A percentile compares a stretch with the other conserved stretches of the same genome.
Evolutionary conservation across 2,888 invertebrate genomes (phyloP).

Genomic region (Torymus tubicola): DNA sequence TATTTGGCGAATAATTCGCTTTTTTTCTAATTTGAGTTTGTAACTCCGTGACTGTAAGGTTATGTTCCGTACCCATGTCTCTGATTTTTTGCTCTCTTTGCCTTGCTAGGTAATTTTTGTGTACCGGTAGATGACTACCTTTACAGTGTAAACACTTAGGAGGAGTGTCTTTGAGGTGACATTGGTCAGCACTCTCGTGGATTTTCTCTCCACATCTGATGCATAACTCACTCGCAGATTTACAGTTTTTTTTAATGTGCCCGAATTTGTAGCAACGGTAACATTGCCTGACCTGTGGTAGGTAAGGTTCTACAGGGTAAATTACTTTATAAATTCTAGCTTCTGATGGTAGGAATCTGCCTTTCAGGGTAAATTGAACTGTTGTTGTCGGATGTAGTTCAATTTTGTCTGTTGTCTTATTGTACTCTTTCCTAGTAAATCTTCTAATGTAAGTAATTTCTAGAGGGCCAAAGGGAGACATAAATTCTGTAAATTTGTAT

Average conservation of each 20-base stretch:
- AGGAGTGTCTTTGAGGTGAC: rapidly evolving
- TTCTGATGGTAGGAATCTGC: neutral
- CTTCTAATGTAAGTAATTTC: too few species aligned
- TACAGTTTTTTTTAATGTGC: slow-evolving; percentile 10
- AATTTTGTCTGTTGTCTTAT: too few species aligned
- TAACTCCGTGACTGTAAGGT: too few species aligned
- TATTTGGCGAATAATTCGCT: too few species aligned
- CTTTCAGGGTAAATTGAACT: neutral
- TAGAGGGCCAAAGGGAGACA: too few species aligned
- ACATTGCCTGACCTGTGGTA: slow-evolving; percentile 12
- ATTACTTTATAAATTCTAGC: neutral
- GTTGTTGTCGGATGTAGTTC: too few species aligned
- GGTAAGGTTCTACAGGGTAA: neutral
- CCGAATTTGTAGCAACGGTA: neutral
- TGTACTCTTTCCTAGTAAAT: too few species aligned
- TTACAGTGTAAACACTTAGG: too few species aligned
- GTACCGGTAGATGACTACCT: neutral
- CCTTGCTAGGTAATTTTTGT: neutral
- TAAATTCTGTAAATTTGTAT: too few species aligned
- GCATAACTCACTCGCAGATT: neutral
- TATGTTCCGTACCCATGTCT: neutral
- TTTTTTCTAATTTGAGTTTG: too few species aligned
- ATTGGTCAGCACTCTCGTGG: rapidly evolving
- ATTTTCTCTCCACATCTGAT: neutral
- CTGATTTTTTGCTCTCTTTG: neutral